A percentile compares a stretch with the other conserved stretches of the same genome.
Conservation (phyloP, 2,888 invertebrate genomes). For the Clanis bilineata region DNA sequence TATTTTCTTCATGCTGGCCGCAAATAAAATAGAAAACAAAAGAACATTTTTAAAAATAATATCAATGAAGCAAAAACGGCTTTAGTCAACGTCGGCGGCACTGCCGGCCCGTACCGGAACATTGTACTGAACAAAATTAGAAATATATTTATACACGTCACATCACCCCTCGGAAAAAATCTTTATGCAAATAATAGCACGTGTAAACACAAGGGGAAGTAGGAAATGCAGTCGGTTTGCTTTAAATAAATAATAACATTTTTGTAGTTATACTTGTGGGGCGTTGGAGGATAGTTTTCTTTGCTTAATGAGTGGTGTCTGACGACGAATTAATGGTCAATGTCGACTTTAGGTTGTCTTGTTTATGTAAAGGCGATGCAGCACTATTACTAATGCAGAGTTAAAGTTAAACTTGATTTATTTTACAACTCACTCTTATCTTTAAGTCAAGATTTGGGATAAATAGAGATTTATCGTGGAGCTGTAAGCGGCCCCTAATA, state of each 20-base stretch:
- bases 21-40: slow-evolving; percentile 6
- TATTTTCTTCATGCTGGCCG: background rate
- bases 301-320: slow-evolving; percentile 9
- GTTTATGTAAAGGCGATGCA: background rate
- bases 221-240: slow-evolving; percentile 42
- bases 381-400: too few species aligned
- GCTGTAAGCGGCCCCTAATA: too few species aligned
- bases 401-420: too few species aligned
- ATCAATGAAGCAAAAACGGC: slow-evolving; percentile 63
- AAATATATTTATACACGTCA: slow-evolving; percentile 78
- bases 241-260: slow-evolving; percentile 44
- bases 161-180: slow-evolving; percentile 67
- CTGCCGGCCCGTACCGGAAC: slow-evolving; percentile 65
- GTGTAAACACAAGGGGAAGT: slow-evolving; percentile 74
- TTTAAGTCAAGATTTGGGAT: too few species aligned
- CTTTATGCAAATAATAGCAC: slow-evolving; percentile 80
- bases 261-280: slow-evolving; percentile 9
- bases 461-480: too few species aligned
- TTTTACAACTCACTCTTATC: too few species aligned
- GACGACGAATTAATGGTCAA: slow-evolving; percentile 4
- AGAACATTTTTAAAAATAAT: slow-evolving; percentile 38
- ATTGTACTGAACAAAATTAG: slow-evolving; percentile 70
- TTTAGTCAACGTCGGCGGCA: slow-evolving; percentile 69
- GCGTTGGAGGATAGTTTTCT: background rate
- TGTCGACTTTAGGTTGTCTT: background rate